These are phyloP conservation scores for Choristoneura fumiferana DNA, from an alignment of 1,140 invertebrate genomes.

Conservation along the genomic window DNA sequence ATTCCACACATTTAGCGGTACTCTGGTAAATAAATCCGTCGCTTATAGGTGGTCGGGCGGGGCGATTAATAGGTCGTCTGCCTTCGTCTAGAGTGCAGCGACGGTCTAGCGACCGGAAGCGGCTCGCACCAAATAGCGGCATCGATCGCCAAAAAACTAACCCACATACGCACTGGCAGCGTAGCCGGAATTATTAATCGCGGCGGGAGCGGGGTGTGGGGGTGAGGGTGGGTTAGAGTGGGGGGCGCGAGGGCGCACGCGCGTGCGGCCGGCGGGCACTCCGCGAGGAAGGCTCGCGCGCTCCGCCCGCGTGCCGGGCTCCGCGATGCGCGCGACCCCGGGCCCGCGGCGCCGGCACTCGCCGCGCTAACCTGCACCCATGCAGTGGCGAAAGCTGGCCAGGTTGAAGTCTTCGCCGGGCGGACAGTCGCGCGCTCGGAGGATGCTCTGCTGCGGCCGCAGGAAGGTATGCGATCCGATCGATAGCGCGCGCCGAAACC, in stretches of 20 bases:
- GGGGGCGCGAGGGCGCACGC: constrained; percentile 39
- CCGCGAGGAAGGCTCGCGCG: constrained; percentile 66
- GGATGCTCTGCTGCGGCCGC: constrained; percentile 92
- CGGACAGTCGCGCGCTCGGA: constrained; percentile 86
- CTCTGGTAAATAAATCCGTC: background rate
- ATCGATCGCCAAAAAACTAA: constrained; percentile 77
- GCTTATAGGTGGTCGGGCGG: constrained; percentile 5
- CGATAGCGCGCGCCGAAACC: constrained; percentile 72
- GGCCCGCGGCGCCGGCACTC: constrained; percentile 60
- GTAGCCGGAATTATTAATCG: constrained; percentile 77
- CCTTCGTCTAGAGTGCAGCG: constrained; percentile 34
- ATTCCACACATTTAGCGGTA: background rate
- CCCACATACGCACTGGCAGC: constrained; percentile 76
- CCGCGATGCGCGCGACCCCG: constrained; percentile 63
- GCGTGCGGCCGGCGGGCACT: constrained; percentile 56
- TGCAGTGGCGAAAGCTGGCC: constrained; percentile 87
- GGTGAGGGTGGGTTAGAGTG: constrained; percentile 24
- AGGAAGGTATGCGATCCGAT: constrained; percentile 84
- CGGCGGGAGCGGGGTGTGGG: constrained; percentile 44
- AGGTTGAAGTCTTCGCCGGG: constrained; percentile 84
- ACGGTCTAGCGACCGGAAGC: constrained; percentile 48
- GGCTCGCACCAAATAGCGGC: constrained; percentile 67
- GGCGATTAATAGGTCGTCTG: constrained; percentile 63
- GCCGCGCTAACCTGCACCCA: constrained; percentile 73
- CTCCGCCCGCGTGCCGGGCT: constrained; percentile 61